Conservation (phyloP, 2,888 invertebrate genomes). For the Acanthoscelides obtectus region DNA sequence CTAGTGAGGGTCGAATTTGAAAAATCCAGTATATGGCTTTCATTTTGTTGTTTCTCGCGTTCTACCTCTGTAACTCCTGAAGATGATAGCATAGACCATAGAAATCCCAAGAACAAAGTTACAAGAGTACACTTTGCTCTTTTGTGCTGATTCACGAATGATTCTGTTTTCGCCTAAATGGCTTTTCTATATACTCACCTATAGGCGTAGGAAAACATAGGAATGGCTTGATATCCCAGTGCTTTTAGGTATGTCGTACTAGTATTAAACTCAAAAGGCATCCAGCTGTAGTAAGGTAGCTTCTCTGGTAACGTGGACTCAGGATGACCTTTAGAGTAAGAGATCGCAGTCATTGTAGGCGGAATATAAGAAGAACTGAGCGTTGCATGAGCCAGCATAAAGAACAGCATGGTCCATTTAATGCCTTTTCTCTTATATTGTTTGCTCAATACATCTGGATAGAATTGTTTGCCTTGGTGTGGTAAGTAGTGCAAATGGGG, state of each 20-base stretch:
- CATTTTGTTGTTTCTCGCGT: too few relatives aligned
- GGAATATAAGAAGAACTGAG: constrained; percentile 36
- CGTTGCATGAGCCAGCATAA: constrained; percentile 34
- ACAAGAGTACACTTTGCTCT: too few relatives aligned
- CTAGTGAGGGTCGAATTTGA: too few relatives aligned
- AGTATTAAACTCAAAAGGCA: constrained; percentile 38
- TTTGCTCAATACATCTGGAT: constrained; percentile 27
- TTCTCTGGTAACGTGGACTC: constrained; percentile 20
- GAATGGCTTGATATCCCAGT: constrained; percentile 37
- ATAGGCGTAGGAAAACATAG: constrained; percentile 37
- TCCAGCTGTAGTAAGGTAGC: constrained; percentile 39
- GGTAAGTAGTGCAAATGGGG: constrained; percentile 29
- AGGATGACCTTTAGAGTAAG: constrained; percentile 14
- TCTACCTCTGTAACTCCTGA: too few relatives aligned
- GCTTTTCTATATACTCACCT: constrained; percentile 11
- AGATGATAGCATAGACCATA: too few relatives aligned
- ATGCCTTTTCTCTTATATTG: constrained; percentile 31
- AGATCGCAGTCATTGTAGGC: constrained; percentile 25
- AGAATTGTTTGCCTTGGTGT: constrained; percentile 22
- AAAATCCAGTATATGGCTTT: too few relatives aligned
- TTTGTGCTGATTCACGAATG: too few relatives aligned
- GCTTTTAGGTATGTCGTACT: constrained; percentile 33
- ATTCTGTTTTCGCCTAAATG: not conserved
- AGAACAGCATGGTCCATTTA: constrained; percentile 33
- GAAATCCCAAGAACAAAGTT: too few relatives aligned